phyloP scores from a whole-genome alignment of 2,888 invertebrate genomes.

The Osmoderma eremita region DNA sequence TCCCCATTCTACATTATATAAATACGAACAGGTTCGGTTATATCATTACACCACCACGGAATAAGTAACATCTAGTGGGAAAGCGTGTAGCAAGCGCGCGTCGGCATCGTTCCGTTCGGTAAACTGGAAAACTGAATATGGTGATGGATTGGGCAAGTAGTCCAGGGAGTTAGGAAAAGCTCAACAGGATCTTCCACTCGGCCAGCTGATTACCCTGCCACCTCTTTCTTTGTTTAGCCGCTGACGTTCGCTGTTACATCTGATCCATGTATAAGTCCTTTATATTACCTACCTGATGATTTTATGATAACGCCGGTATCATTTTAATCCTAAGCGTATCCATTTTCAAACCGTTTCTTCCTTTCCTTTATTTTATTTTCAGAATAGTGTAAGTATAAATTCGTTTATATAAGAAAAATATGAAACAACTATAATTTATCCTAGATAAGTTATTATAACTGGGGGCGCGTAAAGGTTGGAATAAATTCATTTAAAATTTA shows the following conservation, averaged over 20 bases:
- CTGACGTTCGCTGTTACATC: constrained; percentile 54
- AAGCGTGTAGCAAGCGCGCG: constrained; percentile 32
- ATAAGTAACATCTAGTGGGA: constrained; percentile 38
- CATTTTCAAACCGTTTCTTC: neutral
- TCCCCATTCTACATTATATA: neutral
- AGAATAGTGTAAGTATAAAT: too few species aligned
- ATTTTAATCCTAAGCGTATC: neutral
- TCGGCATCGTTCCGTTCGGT: constrained; percentile 29
- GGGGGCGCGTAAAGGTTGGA: too few species aligned
- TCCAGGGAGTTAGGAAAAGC: constrained; percentile 65
- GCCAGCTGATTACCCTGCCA: constrained; percentile 62
- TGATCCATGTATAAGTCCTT: constrained; percentile 2
- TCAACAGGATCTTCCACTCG: constrained; percentile 67
- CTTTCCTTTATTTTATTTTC: too few species aligned
- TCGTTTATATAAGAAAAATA: too few species aligned
- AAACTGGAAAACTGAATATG: constrained; percentile 51
- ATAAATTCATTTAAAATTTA: too few species aligned
- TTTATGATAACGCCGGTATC: neutral
- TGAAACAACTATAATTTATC: too few species aligned
- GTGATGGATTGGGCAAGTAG: constrained; percentile 67
- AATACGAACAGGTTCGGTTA: constrained; percentile 16
- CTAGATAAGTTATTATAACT: too few species aligned
- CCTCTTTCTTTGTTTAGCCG: constrained; percentile 56
- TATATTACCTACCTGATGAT: neutral
- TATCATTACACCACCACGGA: constrained; percentile 19